Conservation (phyloP, 1,140 invertebrate species). For the Drosophila micromelanica region DNA sequence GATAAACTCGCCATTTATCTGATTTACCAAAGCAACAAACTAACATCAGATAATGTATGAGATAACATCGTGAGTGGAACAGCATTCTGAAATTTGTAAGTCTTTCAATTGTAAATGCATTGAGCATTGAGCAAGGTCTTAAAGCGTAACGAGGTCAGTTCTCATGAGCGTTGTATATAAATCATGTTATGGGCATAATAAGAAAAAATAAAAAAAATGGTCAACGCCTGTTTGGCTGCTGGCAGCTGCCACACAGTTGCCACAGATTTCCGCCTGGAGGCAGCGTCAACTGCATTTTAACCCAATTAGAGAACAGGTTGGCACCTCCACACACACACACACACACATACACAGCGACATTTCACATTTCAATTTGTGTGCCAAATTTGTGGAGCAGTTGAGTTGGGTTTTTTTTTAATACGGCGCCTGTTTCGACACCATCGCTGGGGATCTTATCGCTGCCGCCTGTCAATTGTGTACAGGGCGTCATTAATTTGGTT, state of each 20-base stretch:
- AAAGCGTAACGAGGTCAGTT: slow-evolving; percentile 35
- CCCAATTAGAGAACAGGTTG: slow-evolving; percentile 80
- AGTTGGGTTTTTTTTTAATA: slow-evolving; percentile 36
- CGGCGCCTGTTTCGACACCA: slow-evolving; percentile 47
- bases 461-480: slow-evolving; percentile 46
- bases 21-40: too few species aligned
- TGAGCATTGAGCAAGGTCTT: neutral
- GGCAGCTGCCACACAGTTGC: slow-evolving; percentile 35
- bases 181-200: slow-evolving; percentile 53
- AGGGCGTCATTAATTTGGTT: slow-evolving; percentile 48
- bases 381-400: slow-evolving; percentile 66
- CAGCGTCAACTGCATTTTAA: slow-evolving; percentile 70
- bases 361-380: slow-evolving; percentile 66
- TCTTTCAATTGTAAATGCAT: slow-evolving; percentile 25
- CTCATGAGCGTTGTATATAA: slow-evolving; percentile 56
- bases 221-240: slow-evolving; percentile 59
- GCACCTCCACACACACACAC: slow-evolving; percentile 54
- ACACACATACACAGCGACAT: slow-evolving; percentile 30
- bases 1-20: too few species aligned
- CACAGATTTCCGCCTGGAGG: slow-evolving; percentile 69
- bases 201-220: slow-evolving; percentile 49
- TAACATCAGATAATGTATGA: neutral
- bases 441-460: slow-evolving; percentile 39
- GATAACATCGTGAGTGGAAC: too few species aligned
- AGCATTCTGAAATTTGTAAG: too few species aligned